Base-by-base conservation (phyloP, 2,888 invertebrate genomes). In the Leucophenga maculata region DNA sequence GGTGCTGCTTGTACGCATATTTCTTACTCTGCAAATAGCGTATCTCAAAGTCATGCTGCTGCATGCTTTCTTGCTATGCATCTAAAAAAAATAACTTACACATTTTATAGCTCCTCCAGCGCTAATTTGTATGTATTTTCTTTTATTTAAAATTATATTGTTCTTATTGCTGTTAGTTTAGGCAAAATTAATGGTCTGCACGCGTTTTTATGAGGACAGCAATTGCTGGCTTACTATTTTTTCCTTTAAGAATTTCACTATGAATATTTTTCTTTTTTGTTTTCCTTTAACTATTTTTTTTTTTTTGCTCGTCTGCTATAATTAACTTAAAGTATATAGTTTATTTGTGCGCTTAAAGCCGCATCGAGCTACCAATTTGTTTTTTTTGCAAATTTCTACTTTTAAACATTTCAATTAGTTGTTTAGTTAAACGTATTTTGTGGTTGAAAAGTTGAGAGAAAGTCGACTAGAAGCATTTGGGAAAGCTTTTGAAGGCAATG, bases 281-380 rank as follows among this genome's bases (percentile, higher is more conserved):
- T 52, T 52, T 26, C 26, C 3, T 26, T 26, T 26, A 26, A 26
- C 26, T 26, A 26, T 20, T 52, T 52, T 52, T 16, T 18, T 20
- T 52, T 52, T 52, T 16, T 18, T 20, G 1, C 13, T 54, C 6
- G 32, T 60, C 39, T 32, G 39, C 60, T 39, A 44, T 39, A 60
- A 60, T 60, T 60, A 18, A 60, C 26, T 60, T 60, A 60, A 60
- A 60, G 60, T 60, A 39, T 26, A 60, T n/a, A 26, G 60, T 60
- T 39, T 60, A 60, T 60, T 60, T 59, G 59, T 59, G 26, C 32
- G 59, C 31, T 32, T 59, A 16, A 57, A 39, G 11, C 9, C 39
- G 39, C 39, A n/a, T 60, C 60, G 74, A 82, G 76, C 76, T 80
- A 78, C 80, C 72, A 76, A 77, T 78, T 74, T 73, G 77, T 74